Evolutionary conservation across 2,797 vertebrate genomes (phyloP), one percentile per base, ranked within the genome.

Genomic region (Sebastolobus altivelis): DNA sequence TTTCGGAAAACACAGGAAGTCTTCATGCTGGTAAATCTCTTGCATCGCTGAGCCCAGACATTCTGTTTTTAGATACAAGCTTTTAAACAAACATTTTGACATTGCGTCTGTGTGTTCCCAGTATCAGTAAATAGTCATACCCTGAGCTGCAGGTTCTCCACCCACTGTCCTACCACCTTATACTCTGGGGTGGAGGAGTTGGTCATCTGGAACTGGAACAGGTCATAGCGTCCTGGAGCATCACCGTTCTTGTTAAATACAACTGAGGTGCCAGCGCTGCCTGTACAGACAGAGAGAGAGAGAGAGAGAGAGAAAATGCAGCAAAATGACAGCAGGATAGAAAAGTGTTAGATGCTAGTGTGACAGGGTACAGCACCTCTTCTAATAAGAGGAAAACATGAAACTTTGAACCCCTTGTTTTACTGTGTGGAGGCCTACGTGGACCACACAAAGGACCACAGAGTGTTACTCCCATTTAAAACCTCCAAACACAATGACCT

Each of bases 201-300:
- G 80, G 95, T 97, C 80, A 94, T 94, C 94, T 99, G 99, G 93
- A 95, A 99, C 94, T 99, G 99, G 94, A 99, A 99, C 92, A 99
- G 97, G 95, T 99, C 98, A 1, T 99, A 99, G 71, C 98, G 97
- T 58, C 99, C 99, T 0, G 98, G 97, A 0, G 99, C 98, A 4
- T 99, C 98, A 0, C 99, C 99, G 0, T 99, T 99, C 86, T 96
- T 98, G 94, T 99, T 99, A 90, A 99, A 99, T 93, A 97, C 95
- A 74, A 99, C 98, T 62, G 97, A 97, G 13, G 98, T 99, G 84
- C 96, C 96, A 65, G 98, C 98, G 13, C 98, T 99, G 87, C 99
- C 99, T 99, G 87, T 70, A 55, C 58, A 69, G 86, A 63, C 40
- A 75, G 65, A 84, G 61, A 83, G 56, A 46, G 54, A 14, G 2